A percentile compares a stretch with the other conserved stretches of the same genome.
These are phyloP conservation scores for Trachymyrmex cornetzi DNA, from an alignment of 1,140 invertebrate species.

Conservation along the genomic window DNA sequence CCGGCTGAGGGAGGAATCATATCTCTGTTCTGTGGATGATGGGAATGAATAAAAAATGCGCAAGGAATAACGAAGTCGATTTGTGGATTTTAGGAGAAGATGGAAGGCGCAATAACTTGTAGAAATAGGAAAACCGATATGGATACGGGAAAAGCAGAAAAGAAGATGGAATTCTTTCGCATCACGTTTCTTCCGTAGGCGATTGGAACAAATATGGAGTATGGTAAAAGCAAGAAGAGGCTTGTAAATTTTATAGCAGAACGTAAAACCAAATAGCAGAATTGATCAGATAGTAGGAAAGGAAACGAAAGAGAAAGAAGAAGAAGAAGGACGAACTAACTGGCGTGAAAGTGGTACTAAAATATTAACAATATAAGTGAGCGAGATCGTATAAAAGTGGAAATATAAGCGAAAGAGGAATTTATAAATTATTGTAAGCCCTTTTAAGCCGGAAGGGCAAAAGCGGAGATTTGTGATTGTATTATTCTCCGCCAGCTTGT, in stretches of 20 bases:
- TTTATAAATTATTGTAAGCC: conserved; percentile 17
- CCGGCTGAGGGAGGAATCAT: not conserved
- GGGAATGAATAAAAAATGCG: conserved; percentile 46
- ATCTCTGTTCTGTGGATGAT: conserved; percentile 1
- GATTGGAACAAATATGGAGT: not conserved
- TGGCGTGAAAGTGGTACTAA: conserved; percentile 19
- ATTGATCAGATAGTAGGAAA: not conserved
- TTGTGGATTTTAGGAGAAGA: conserved; percentile 1
- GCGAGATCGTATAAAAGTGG: not conserved
- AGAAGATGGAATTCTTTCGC: not conserved
- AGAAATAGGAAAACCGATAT: not conserved
- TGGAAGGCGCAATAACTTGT: not conserved
- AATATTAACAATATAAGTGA: conserved; percentile 30
- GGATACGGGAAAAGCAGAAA: not conserved
- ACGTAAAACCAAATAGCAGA: not conserved
- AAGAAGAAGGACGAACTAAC: not conserved
- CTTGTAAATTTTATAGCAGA: not conserved
- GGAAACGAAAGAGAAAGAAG: not conserved
- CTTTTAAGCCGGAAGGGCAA: not conserved
- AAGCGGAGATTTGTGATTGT: not conserved
- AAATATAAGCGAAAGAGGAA: not conserved
- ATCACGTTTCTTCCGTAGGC: not conserved
- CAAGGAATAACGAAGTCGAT: conserved; percentile 28
- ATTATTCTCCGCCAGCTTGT: not conserved
- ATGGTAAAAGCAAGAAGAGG: not conserved